These are phyloP conservation scores for Corydoras maculifer DNA, from an alignment of 2,113 vertebrate genomes.

Conservation along the genomic window DNA sequence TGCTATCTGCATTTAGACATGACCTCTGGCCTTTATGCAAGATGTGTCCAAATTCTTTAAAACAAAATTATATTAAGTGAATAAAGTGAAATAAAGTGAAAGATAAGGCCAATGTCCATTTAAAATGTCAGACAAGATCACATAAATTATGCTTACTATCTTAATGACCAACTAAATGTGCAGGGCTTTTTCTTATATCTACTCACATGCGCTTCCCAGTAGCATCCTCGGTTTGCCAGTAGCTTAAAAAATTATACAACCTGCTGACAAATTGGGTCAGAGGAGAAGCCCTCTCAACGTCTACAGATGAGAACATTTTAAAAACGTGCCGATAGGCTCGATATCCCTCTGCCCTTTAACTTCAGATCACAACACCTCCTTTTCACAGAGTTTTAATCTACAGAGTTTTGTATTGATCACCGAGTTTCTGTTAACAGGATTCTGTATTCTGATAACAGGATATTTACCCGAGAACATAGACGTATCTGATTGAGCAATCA, in stretches of 20 bases:
- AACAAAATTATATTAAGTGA: too few species aligned
- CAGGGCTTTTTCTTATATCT: not conserved
- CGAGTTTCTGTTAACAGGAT: not conserved
- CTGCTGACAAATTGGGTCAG: constrained; percentile 4
- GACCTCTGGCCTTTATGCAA: too few species aligned
- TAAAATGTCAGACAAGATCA: too few species aligned
- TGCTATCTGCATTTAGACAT: too few species aligned
- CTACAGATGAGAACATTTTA: not conserved
- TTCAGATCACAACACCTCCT: constrained; percentile 6
- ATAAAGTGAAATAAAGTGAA: too few species aligned
- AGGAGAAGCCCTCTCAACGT: constrained; percentile 3
- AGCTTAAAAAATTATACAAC: not conserved
- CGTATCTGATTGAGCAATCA: not conserved
- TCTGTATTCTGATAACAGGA: not conserved
- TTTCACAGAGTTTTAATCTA: not conserved
- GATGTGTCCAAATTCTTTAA: too few species aligned
- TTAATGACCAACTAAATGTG: too few species aligned
- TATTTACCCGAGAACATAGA: not conserved
- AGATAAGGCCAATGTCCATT: too few species aligned
- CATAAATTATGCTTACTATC: too few species aligned
- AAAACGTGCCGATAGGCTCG: not conserved
- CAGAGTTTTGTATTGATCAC: not conserved
- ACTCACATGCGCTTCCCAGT: constrained; percentile 8
- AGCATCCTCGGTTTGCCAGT: not conserved
- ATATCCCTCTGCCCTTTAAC: not conserved